Conservation (phyloP, 2,888 invertebrate species). For the Hydroisotoma schaefferi region DNA sequence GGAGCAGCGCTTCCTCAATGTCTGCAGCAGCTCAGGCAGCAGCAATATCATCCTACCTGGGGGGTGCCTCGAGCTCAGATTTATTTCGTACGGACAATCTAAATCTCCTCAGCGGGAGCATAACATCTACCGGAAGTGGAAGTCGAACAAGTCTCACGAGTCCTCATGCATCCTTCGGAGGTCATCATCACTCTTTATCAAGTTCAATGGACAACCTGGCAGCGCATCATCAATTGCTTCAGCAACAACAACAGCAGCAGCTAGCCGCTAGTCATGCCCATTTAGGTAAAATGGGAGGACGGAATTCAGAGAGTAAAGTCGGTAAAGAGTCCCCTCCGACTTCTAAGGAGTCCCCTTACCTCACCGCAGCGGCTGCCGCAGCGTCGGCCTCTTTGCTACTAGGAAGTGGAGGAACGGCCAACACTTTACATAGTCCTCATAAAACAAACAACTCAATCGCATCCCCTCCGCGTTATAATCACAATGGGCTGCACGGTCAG, state of each 20-base stretch:
- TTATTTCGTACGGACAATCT: slow-evolving; percentile 45
- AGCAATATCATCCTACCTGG: slow-evolving; percentile 20
- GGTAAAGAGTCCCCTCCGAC: slow-evolving; percentile 24
- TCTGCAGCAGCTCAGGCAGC: slow-evolving; percentile 25
- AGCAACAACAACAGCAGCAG: slow-evolving; percentile 24
- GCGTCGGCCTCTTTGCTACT: slow-evolving; percentile 27
- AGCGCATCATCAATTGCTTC: slow-evolving; percentile 18
- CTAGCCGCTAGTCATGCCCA: too few relatives aligned
- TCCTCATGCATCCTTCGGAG: slow-evolving; percentile 29
- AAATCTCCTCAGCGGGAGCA: slow-evolving; percentile 40
- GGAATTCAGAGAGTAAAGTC: neutral
- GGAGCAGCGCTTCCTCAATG: slow-evolving; percentile 7
- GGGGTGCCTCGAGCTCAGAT: slow-evolving; percentile 35
- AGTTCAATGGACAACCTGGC: slow-evolving; percentile 22
- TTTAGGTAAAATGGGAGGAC: too few relatives aligned
- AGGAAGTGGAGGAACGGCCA: slow-evolving; percentile 17
- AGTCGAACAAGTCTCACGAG: slow-evolving; percentile 37
- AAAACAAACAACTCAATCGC: slow-evolving; percentile 32
- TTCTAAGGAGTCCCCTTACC: slow-evolving; percentile 13
- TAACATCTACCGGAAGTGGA: slow-evolving; percentile 33
- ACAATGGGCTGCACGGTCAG: too few relatives aligned
- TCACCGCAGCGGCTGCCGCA: slow-evolving; percentile 34
- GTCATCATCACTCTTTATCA: slow-evolving; percentile 31
- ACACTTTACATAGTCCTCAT: slow-evolving; percentile 6
- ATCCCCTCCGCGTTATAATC: slow-evolving; percentile 23